Conservation (phyloP, 2,113 vertebrate genomes). For the Ahaetulla prasina region DNA sequence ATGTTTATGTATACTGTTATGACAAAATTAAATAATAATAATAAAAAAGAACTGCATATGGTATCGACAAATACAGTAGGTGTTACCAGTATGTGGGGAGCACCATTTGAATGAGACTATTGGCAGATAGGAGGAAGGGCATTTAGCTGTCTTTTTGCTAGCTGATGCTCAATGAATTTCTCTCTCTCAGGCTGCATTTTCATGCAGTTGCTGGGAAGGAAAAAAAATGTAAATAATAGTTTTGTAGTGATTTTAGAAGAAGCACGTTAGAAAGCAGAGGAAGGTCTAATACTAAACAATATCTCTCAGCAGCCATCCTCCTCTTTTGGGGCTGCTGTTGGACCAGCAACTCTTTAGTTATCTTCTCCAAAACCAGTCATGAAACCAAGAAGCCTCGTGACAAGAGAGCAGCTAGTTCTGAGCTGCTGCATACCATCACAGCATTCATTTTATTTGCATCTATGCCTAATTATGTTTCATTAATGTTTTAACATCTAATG, state of each 20-base stretch:
- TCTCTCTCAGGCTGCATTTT: background rate
- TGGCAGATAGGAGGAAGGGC: background rate
- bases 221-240: background rate
- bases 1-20: too few species aligned
- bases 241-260: background rate
- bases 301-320: background rate
- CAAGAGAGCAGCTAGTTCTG: background rate
- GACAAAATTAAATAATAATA: too few species aligned
- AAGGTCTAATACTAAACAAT: background rate
- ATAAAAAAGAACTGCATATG: too few species aligned
- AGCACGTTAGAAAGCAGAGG: background rate
- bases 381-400: background rate
- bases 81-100: background rate
- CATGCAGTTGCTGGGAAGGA: background rate
- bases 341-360: background rate
- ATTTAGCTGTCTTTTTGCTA: background rate
- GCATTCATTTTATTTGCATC: constrained; percentile 1
- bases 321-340: background rate
- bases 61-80: background rate
- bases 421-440: background rate
- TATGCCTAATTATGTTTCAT: background rate
- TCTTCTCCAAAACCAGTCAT: background rate
- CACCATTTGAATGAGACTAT: background rate
- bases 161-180: background rate
- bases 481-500: background rate